Evolutionary conservation across 2,797 vertebrate genomes (phyloP), one percentile per base, ranked within the genome.

Genomic region (Neopelma chrysocephalum): DNA sequence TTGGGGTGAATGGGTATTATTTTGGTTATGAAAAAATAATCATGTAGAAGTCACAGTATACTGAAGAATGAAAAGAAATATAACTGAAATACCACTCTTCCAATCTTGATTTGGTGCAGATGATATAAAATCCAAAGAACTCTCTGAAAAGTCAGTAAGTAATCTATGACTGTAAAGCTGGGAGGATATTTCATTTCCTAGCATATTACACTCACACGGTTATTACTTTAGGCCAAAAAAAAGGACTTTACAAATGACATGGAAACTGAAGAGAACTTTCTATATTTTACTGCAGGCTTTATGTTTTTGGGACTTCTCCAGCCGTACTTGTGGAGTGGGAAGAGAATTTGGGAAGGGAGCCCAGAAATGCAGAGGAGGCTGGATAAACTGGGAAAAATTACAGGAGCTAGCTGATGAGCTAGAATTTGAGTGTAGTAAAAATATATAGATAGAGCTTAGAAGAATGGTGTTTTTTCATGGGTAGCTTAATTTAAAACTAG

Each of bases 321-420:
- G 43, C 4, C 1, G 45, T 91, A 90, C 70, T 90, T 94, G 73
- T 88, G n/a, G 70, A 84, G 88, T 94, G 73, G 66, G 91, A 93
- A 93, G 89, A 87, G 57, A 75, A 56, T 90, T 90, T 93, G 81
- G 87, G 89, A 93, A 93, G 23, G 29, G 32, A 94, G 87, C 87
- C 95, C 91, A 93, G 90, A 96, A 95, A 11, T 80, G 53, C 81
- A 93, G 87, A 56, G 89, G 90, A 96, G 87, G 87, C 4, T 93
- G 61, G 57, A 91, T 94, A 96, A 94, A 95, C 42, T 84, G 27
- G 31, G 82, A 73, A 90, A 90, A 90, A 91, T 79, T 82, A 73
- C 64, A 93, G 71, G 38, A 96, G 64, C 21, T 94, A 76, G 58
- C 18, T 95, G 82, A 86, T 72, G 61, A 92, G 81, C 34, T 87